phyloP scores from a whole-genome alignment of 2,113 vertebrate genomes.

The Caracal caracal region DNA sequence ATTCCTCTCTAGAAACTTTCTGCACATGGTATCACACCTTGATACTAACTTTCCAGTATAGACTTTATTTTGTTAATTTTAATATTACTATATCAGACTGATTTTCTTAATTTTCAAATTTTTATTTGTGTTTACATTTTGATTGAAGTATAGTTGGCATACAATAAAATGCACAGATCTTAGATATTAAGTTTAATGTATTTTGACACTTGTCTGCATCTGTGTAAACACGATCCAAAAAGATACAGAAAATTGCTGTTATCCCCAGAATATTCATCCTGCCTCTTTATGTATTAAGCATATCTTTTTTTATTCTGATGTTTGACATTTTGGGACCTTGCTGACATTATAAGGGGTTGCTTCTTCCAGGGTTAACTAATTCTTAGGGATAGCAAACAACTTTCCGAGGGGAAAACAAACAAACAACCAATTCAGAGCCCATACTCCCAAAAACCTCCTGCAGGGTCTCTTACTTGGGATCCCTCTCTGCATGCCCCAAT shows the following conservation, averaged over 20 bases:
- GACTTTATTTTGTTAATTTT: background rate
- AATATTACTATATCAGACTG: background rate
- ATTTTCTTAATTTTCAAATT: background rate
- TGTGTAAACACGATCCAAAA: background rate
- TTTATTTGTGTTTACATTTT: background rate
- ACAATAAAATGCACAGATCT: background rate
- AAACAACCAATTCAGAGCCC: background rate
- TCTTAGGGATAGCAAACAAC: background rate
- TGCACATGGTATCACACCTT: background rate
- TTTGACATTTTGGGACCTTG: background rate
- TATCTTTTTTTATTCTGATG: background rate
- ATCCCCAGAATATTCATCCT: background rate
- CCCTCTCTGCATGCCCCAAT: background rate
- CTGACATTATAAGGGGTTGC: background rate
- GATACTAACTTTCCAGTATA: background rate
- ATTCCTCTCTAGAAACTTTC: background rate
- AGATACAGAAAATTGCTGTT: background rate
- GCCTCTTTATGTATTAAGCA: background rate
- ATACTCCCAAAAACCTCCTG: too few species aligned
- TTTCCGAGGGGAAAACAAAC: background rate
- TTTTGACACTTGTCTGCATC: background rate
- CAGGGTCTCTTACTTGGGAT: background rate
- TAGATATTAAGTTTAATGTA: background rate
- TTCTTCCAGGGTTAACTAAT: background rate
- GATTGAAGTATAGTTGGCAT: background rate